phyloP scores from a whole-genome alignment of 1,140 invertebrate species.

The Aphidius gifuensis region DNA sequence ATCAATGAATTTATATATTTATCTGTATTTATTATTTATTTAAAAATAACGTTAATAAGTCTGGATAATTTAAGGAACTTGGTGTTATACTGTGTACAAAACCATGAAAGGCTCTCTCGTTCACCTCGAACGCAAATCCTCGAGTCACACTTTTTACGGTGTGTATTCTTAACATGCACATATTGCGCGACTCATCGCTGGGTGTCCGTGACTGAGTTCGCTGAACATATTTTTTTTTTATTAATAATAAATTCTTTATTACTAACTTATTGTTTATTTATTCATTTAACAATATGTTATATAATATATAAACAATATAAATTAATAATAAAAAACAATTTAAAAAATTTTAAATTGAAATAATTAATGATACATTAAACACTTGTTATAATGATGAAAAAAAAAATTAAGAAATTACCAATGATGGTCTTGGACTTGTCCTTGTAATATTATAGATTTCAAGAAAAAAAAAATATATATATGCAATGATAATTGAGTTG shows the following conservation, averaged over 20 bases:
- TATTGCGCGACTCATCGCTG: slow-evolving; percentile 22
- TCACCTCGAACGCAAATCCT: slow-evolving; percentile 31
- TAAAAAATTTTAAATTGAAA: no score
- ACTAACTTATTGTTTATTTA: slow-evolving; percentile 4
- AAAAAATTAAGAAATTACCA: no score
- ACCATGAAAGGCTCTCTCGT: slow-evolving; percentile 30
- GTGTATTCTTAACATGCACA: slow-evolving; percentile 10
- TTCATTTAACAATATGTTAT: neutral
- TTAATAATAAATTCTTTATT: slow-evolving; percentile 13
- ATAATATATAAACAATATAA: neutral
- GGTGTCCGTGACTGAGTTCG: slow-evolving; percentile 27
- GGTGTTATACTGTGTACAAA: slow-evolving; percentile 9
- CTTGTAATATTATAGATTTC: no score
- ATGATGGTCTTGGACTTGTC: no score
- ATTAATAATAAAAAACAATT: no score
- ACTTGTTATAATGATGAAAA: no score
- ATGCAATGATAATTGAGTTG: no score
- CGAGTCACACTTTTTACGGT: slow-evolving; percentile 24
- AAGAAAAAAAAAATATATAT: no score
- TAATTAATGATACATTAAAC: no score
- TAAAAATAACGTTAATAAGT: no score
- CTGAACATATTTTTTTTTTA: slow-evolving; percentile 8
- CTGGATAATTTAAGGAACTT: slow-evolving; percentile 24
- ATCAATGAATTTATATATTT: no score
- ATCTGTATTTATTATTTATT: no score